Conservation (phyloP, 1,140 invertebrate genomes). For the Drosophila sp. region DNA sequence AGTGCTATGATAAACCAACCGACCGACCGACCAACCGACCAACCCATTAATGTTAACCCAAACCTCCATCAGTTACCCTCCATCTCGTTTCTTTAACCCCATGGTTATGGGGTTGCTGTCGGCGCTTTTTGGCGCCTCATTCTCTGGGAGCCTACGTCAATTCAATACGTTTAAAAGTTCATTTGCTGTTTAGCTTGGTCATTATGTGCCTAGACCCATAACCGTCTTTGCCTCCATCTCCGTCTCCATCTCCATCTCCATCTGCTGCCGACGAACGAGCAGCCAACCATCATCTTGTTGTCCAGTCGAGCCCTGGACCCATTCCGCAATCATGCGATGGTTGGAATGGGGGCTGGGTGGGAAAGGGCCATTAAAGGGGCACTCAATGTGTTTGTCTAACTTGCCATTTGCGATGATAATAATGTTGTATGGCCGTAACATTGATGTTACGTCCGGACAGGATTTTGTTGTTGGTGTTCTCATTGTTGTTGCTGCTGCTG, state of each 20-base stretch:
- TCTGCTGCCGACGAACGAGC: background rate
- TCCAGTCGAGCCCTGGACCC: slow-evolving; percentile 14
- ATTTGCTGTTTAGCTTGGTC: slow-evolving; percentile 79
- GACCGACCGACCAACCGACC: slow-evolving; percentile 8
- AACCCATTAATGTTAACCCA: slow-evolving; percentile 15
- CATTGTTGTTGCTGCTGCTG: slow-evolving; percentile 26
- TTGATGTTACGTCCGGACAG: slow-evolving; percentile 61
- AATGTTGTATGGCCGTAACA: slow-evolving; percentile 80
- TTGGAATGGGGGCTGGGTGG: slow-evolving; percentile 16
- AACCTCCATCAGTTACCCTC: background rate
- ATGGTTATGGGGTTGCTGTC: slow-evolving; percentile 8
- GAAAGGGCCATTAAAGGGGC: slow-evolving; percentile 70
- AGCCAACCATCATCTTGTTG: background rate
- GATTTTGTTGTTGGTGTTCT: slow-evolving; percentile 35
- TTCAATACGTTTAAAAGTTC: slow-evolving; percentile 81
- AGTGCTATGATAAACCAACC: background rate
- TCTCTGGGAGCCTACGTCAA: slow-evolving; percentile 50
- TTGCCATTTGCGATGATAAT: slow-evolving; percentile 81
- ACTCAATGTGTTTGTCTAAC: slow-evolving; percentile 81
- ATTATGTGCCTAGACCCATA: slow-evolving; percentile 71
- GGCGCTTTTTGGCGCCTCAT: slow-evolving; percentile 52
- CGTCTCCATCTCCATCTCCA: background rate
- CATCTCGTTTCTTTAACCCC: background rate
- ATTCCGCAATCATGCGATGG: background rate
- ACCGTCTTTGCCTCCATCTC: slow-evolving; percentile 38